These are phyloP conservation scores for Betta splendens DNA, from an alignment of 2,797 vertebrate genomes.

Conservation along the genomic window DNA sequence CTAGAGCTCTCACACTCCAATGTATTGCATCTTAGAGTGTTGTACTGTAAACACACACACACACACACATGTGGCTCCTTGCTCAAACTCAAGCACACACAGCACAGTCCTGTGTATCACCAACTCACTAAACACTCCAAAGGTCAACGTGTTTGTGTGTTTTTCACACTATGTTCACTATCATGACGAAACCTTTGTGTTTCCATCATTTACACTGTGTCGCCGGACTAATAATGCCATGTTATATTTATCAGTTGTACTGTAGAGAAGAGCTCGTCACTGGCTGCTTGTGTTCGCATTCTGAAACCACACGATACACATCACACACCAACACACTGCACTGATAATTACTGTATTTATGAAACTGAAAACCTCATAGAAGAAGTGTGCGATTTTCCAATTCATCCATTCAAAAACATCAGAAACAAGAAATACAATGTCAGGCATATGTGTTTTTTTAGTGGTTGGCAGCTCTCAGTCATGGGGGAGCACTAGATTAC, in stretches of 20 bases:
- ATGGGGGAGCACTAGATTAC: slow-evolving; percentile 31
- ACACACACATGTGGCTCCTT: slow-evolving; percentile 12
- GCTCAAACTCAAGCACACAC: slow-evolving; percentile 35
- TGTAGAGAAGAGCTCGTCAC: slow-evolving; percentile 42
- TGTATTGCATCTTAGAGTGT: slow-evolving; percentile 37
- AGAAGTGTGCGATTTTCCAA: slow-evolving; percentile 11
- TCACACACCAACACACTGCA: slow-evolving; percentile 30
- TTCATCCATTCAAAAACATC: slow-evolving; percentile 9
- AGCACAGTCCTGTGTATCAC: slow-evolving; percentile 43
- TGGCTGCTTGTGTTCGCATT: slow-evolving; percentile 23
- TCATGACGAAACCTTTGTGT: slow-evolving; percentile 24
- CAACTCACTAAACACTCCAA: slow-evolving; percentile 44
- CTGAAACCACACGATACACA: too few relatives aligned
- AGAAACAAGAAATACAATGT: slow-evolving; percentile 14
- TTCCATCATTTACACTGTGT: slow-evolving; percentile 44
- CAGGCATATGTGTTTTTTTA: slow-evolving; percentile 6
- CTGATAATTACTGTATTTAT: slow-evolving; percentile 20
- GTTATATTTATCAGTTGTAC: slow-evolving; percentile 39
- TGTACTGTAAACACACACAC: slow-evolving; percentile 35
- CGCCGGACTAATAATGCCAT: slow-evolving; percentile 39
- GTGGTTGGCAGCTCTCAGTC: slow-evolving; percentile 7
- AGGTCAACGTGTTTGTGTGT: slow-evolving; percentile 36
- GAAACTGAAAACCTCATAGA: slow-evolving; percentile 18
- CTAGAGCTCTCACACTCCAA: slow-evolving; percentile 73
- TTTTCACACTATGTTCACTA: slow-evolving; percentile 39